A percentile compares a stretch with the other conserved stretches of the same genome.
Conservation (phyloP, 2,797 vertebrate species). For the Spinus olivaceus region DNA sequence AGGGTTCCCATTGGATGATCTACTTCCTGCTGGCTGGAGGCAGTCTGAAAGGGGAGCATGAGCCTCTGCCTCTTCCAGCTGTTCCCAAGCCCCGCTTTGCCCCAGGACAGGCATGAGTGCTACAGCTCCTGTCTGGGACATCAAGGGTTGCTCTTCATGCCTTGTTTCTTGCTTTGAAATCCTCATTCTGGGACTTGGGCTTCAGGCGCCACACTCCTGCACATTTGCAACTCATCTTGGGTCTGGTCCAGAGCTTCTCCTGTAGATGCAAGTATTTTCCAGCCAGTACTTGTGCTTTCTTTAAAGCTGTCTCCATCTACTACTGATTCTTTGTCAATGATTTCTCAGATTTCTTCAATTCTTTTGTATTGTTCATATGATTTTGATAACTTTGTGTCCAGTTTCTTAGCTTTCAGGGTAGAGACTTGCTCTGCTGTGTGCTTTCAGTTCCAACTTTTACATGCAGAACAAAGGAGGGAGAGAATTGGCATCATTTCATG, state of each 20-base stretch:
- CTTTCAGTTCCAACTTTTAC: background rate
- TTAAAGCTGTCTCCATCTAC: background rate
- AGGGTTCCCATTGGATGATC: background rate
- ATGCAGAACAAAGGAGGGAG: background rate
- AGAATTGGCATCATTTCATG: background rate
- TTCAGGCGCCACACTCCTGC: background rate
- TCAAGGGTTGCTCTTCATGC: background rate
- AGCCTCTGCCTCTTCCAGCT: background rate
- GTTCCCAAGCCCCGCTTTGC: background rate
- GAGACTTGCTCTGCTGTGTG: rapidly evolving
- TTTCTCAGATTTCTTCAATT: background rate
- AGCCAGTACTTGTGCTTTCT: background rate
- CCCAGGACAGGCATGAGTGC: background rate
- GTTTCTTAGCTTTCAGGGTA: background rate
- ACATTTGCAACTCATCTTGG: background rate
- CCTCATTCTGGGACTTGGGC: background rate
- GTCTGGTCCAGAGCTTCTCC: background rate
- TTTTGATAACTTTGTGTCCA: background rate
- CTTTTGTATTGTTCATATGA: background rate
- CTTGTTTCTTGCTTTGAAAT: background rate
- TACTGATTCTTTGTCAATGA: background rate
- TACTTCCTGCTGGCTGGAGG: background rate
- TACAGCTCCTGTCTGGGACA: background rate
- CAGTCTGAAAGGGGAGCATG: background rate
- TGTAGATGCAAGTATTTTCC: background rate